Base-by-base conservation (phyloP, 2,888 invertebrate genomes). In the Alloscopus bannaensis region DNA sequence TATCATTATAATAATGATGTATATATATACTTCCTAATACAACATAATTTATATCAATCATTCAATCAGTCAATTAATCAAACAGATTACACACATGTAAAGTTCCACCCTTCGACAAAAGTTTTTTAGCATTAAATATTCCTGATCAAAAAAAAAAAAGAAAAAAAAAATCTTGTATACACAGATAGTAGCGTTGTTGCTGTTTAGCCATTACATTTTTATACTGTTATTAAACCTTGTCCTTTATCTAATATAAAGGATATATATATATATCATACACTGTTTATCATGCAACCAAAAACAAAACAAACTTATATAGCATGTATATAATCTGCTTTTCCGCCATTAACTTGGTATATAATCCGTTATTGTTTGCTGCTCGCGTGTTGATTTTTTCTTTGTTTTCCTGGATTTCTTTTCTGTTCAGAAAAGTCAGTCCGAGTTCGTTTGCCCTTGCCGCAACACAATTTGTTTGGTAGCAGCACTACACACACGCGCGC, bases 41-140 rank as follows among this genome's bases (percentile, higher is more conserved):
- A 59, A 71, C 70, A 72, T 68, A 68, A 77, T 45, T 71, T 71
- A n/a, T n/a, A 71, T 71, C 42, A 42, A 11, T 71, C 70, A 71
- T 52, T 79, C 79, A 79, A 79, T 71, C 78, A 78, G 71, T 71
- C 79, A 79, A 72, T 79, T 66, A 72, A 79, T 72, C 79, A 79
- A 72, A 77, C 69, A 77, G 60, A 50, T 66, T 66, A 31, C 40
- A n/a, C n/a, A n/a, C n/a, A n/a, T n/a, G n/a, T n/a, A n/a, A 16
- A 22, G 52, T 29, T 26, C n/a, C n/a, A 50, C 28, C 26, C 20
- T 68, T 31, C 36, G 50, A 57, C 57, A 28, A n/a, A n/a, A n/a
- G n/a, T n/a, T n/a, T n/a, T n/a, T 60, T 40, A 31, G 20, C 20
- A 50, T 50, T 22, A 18, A 22, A 18, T 50, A n/a, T 18, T 22